A percentile compares a stretch with the other conserved stretches of the same genome.
Conservation (phyloP, 2,888 invertebrate genomes). For the Xylota sylvarum region DNA sequence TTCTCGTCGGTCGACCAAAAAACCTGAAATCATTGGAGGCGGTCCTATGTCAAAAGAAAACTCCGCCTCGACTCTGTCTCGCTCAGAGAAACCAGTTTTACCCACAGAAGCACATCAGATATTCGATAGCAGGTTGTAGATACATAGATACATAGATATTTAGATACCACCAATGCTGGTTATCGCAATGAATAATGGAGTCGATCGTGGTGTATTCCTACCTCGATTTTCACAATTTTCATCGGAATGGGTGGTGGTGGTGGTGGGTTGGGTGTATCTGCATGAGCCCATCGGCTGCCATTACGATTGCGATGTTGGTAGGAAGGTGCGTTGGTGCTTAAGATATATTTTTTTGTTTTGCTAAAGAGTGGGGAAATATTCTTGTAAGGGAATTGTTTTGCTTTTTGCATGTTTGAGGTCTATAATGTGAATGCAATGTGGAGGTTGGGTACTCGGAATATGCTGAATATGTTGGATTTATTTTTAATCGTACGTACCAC, state of each 20-base stretch:
- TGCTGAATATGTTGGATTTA: neutral
- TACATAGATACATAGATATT: constrained; percentile 62
- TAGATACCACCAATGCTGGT: constrained; percentile 51
- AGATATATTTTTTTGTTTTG: constrained; percentile 14
- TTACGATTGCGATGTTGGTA: constrained; percentile 29
- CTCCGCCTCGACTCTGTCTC: constrained; percentile 57
- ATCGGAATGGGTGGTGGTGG: constrained; percentile 56
- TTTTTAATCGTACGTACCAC: neutral
- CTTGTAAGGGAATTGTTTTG: neutral
- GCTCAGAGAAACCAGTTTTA: constrained; percentile 26
- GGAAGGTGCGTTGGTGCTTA: constrained; percentile 33
- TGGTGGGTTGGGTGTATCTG: constrained; percentile 42
- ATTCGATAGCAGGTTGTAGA: constrained; percentile 68
- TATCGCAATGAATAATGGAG: constrained; percentile 74
- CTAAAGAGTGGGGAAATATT: constrained; percentile 15
- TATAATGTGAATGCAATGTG: neutral
- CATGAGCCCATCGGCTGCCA: constrained; percentile 53
- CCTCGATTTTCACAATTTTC: constrained; percentile 36
- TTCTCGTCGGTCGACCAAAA: constrained; percentile 1
- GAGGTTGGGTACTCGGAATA: constrained; percentile 2
- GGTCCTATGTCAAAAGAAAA: neutral
- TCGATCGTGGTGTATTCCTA: constrained; percentile 64
- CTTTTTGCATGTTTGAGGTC: neutral
- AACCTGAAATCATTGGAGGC: constrained; percentile 50
- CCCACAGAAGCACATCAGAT: constrained; percentile 46